These are phyloP conservation scores for Heliconius melpomene DNA, from an alignment of 1,140 invertebrate genomes.

Conservation along the genomic window DNA sequence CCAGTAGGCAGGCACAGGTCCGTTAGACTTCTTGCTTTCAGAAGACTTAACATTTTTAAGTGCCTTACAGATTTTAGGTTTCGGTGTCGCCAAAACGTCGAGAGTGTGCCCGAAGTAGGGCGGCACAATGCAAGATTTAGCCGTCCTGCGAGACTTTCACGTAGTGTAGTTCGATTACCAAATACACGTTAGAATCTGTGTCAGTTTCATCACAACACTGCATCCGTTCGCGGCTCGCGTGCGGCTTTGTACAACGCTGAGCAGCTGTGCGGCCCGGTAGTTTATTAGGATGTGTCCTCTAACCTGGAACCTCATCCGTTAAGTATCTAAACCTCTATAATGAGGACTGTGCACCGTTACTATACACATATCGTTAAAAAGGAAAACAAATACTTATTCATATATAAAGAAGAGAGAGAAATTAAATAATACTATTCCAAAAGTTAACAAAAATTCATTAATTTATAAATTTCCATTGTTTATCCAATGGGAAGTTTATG, in stretches of 20 bases:
- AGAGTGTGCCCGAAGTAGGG: constrained; percentile 66
- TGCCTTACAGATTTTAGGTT: constrained; percentile 68
- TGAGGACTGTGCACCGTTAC: not conserved
- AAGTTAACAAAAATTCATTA: too few species aligned
- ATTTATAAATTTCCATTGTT: not conserved
- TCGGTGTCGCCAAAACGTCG: constrained; percentile 69
- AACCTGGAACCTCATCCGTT: constrained; percentile 34
- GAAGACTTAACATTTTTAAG: constrained; percentile 53
- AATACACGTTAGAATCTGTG: constrained; percentile 80
- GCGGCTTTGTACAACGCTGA: constrained; percentile 56
- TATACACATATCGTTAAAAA: not conserved
- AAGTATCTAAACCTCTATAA: constrained; percentile 23
- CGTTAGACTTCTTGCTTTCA: constrained; percentile 46
- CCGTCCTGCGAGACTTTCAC: constrained; percentile 78
- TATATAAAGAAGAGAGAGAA: not conserved
- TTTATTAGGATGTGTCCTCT: constrained; percentile 39
- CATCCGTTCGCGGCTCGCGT: constrained; percentile 66
- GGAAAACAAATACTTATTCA: not conserved
- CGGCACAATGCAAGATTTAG: constrained; percentile 68
- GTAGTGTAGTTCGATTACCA: constrained; percentile 77
- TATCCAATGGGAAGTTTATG: not conserved
- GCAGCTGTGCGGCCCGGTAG: constrained; percentile 42
- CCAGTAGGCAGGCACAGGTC: constrained; percentile 49
- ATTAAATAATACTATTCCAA: not conserved
- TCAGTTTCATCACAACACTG: constrained; percentile 77